These are phyloP conservation scores for Oscarella lobularis DNA, from an alignment of 37 sponge, comb jelly and placozoan genomes.

Conservation along the genomic window DNA sequence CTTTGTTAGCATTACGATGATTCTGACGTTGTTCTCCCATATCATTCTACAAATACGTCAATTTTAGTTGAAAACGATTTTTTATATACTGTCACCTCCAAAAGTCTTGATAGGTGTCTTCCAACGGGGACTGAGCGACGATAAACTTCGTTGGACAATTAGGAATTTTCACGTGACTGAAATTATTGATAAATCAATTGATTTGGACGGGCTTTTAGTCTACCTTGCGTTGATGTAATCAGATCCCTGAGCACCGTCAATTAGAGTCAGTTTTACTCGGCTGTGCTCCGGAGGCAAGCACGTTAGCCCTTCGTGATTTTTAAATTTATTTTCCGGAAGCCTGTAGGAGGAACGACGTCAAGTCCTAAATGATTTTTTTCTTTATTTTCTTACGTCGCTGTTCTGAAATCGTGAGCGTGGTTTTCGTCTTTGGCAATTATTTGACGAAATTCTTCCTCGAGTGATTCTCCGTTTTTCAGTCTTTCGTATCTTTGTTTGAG, in stretches of 20 bases:
- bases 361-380: no score
- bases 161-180: conserved; percentile 38
- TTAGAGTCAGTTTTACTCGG: conserved; percentile 54
- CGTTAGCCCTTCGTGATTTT: background rate
- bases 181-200: background rate
- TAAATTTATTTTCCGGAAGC: background rate
- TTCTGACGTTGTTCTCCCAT: background rate
- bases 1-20: background rate
- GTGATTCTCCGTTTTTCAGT: no score
- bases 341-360: no score
- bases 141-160: conserved; percentile 10
- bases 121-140: conserved; percentile 30
- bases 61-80: no score
- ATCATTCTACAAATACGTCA: no score
- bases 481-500: no score
- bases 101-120: conserved; percentile 31
- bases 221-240: conserved; percentile 84
- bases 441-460: no score
- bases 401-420: background rate
- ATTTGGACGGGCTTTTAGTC: background rate
- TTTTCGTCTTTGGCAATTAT: background rate
- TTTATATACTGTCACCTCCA: conserved; percentile 47
- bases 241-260: conserved; percentile 39
- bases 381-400: no score
- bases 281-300: conserved; percentile 38